These are phyloP conservation scores for Takifugu flavidus DNA, from an alignment of 2,113 vertebrate species.

Conservation along the genomic window DNA sequence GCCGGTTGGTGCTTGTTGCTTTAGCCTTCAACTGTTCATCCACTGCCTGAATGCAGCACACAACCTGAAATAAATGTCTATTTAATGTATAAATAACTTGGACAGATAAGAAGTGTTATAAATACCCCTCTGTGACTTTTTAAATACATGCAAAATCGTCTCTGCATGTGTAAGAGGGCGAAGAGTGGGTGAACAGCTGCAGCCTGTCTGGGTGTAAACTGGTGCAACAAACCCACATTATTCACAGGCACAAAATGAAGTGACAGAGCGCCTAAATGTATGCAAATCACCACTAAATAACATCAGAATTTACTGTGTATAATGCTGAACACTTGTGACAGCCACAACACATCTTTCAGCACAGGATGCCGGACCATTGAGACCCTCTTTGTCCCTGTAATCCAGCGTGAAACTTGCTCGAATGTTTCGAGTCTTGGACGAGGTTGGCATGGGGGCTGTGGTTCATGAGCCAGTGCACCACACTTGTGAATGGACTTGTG, in stretches of 20 bases:
- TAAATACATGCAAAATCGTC: background rate
- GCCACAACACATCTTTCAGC: constrained; percentile 69
- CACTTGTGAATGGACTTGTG: no score
- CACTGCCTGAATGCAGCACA: constrained; percentile 8
- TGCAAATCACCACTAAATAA: constrained; percentile 69
- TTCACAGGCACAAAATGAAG: constrained; percentile 44
- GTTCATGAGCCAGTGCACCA: background rate
- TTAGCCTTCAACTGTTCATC: constrained; percentile 8
- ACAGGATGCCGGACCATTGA: constrained; percentile 69
- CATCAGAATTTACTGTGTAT: constrained; percentile 59
- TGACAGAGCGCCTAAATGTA: constrained; percentile 54
- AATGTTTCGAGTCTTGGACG: constrained; percentile 48
- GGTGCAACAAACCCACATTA: constrained; percentile 21
- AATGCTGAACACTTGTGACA: constrained; percentile 75
- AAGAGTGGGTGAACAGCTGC: constrained; percentile 28
- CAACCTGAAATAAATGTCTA: constrained; percentile 1
- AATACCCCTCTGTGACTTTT: background rate
- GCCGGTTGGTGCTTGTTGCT: constrained; percentile 30
- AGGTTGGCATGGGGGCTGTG: constrained; percentile 31
- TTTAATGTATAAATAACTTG: background rate
- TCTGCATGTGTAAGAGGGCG: constrained; percentile 11
- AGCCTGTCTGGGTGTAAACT: constrained; percentile 37
- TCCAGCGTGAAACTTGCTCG: constrained; percentile 70
- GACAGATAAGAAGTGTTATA: background rate
- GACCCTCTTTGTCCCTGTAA: constrained; percentile 78